phyloP scores from a whole-genome alignment of 1,140 invertebrate genomes.

The Conopomorpha cramerella region DNA sequence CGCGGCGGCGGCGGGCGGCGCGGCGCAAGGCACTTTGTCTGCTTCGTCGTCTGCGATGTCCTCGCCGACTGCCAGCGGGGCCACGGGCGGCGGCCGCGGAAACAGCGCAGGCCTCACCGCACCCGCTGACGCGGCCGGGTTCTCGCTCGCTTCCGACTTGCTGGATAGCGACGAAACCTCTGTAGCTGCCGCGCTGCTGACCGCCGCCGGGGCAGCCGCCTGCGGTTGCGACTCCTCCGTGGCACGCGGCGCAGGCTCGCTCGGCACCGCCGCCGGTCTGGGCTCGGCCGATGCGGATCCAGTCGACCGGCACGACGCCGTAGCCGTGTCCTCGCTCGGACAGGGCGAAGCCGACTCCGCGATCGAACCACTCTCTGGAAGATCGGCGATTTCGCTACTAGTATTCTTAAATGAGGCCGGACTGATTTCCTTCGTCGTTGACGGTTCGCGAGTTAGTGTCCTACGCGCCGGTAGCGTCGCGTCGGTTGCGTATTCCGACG shows the following conservation, averaged over 20 bases:
- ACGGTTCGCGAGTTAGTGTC: conserved; percentile 25
- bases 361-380: conserved; percentile 9
- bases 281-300: conserved; percentile 2
- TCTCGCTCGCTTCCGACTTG: too few species aligned
- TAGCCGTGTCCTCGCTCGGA: conserved; percentile 3
- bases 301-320: conserved; percentile 4
- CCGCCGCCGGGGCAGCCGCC: conserved; percentile 18
- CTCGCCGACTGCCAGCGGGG: conserved; percentile 68
- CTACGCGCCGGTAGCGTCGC: conserved; percentile 18
- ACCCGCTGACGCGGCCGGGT: too few species aligned
- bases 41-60: conserved; percentile 64
- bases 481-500: conserved; percentile 16
- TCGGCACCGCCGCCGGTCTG: conserved; percentile 4
- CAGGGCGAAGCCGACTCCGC: conserved; percentile 4
- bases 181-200: too few species aligned
- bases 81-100: conserved; percentile 38
- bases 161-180: too few species aligned
- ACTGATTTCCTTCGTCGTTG: conserved; percentile 21
- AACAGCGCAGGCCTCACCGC: too few species aligned
- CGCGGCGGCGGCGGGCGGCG: conserved; percentile 25
- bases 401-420: conserved; percentile 17
- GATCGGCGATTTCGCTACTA: conserved; percentile 15
- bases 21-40: conserved; percentile 48
- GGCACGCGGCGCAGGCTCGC: conserved; percentile 4
- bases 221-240: conserved; percentile 21